Evolutionary conservation across 2,888 invertebrate genomes (phyloP), one percentile per base, ranked within the genome.

Genomic region (Sarcophaga subvicina): DNA sequence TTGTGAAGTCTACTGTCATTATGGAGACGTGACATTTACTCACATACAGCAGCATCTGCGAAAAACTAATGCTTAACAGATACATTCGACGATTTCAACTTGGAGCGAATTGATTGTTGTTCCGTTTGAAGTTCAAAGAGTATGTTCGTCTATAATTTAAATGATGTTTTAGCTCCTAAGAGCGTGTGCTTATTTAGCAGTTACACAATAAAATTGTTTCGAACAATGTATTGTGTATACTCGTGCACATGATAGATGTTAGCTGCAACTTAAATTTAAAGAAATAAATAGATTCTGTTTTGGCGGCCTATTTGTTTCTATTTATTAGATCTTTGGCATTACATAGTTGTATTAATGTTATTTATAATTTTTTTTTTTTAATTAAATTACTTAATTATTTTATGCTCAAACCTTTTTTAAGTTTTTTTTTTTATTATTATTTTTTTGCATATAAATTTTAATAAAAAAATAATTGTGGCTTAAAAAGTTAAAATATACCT

Each of bases 141-240:
- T 10, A 10, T 54, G 54, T 54, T 54, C 54, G 2, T 17, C 10
- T 17, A 17, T 17, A 54, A 64, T 17, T 64, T 3, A 8, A 64
- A 45, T 54, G 54, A 27, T 66, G 66, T 66, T 76, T 54, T 17
- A 54, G 14, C 1, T 17, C 59, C 59, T 67, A 49, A 76, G 66
- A 76, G 59, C 76, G 64, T 67, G 54, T 76, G 49, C 66, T 76
- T 66, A 76, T 37, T 76, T 66, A 66, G 59, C 66, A 27, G 66
- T 76, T 76, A 76, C 27, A 66, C 27, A 11, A 27, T 6, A 37
- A 12, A 64, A 64, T 27, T 14, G 11, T 62, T 20, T 27, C 12
- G 14, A 12, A 4, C 54, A 5, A 1, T 17, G 17, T 54, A 27
- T 6, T 64, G 17, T 45, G 66, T 27, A 25, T 17, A 22, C 22